Evolutionary conservation across 2,888 invertebrate species (phyloP), one percentile per base, ranked within the genome.

Genomic region (Cryptus viduatorius): DNA sequence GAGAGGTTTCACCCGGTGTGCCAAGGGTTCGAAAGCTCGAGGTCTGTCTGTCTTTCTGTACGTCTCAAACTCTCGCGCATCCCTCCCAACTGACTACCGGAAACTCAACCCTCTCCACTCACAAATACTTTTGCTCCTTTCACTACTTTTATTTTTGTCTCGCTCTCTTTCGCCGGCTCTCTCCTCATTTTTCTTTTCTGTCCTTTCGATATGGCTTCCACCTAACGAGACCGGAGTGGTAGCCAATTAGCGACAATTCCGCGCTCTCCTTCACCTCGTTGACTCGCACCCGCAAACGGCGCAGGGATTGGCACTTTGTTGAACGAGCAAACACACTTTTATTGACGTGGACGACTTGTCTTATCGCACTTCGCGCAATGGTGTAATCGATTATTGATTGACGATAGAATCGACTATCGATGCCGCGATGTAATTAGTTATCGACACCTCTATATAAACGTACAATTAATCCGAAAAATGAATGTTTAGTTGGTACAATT

Each of bases 211-310:
- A 69, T 72, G 75, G 61, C 75, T 80, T 61, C 50, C 59, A 50
- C 24, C 75, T 50, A 75, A 75, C 42, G 50, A 75, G 48, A 42
- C 68, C 75, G n/a, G 42, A 61, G 68, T 80, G 69, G 64, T 65
- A 65, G 71, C 71, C 71, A 77, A 82, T 82, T 71, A 82, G 64
- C 65, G 37, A 64, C 69, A 76, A 69, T 61, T 19, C 46, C 64
- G 44, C 31, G 31, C 29, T 61, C 48, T 68, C 68, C 42, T 46
- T 48, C 37, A 16, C 16, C 61, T 61, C 67, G 19, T n/a, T 68
- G 37, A 1, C 37, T 75, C 68, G 37, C 2, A n/a, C 16, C 31
- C 7, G 14, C 16, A 12, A 59, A 59, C 16, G 19, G 44, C 42
- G 56, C 59, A 59, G 68, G 19, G 31, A 78, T 50, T 68, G 77